Evolutionary conservation across 2,113 vertebrate genomes (phyloP), one percentile per base, ranked within the genome.

Genomic region (Anhinga rufa): DNA sequence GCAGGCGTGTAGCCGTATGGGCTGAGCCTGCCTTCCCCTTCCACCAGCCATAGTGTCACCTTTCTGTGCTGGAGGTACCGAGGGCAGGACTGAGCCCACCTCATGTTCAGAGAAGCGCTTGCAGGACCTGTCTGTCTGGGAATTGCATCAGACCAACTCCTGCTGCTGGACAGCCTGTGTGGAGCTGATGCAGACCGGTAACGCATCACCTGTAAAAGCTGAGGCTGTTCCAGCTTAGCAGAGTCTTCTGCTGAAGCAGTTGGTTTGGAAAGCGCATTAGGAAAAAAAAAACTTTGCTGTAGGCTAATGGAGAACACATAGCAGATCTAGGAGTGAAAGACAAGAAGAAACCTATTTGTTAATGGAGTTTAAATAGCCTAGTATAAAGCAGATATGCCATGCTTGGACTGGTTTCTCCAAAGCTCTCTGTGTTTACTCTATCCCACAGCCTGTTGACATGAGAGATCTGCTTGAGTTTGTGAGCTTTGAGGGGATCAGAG

Each of bases 401-500:
- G 58, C 86, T 90, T 88, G 83, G 80, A 68, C 88, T 0, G 0
- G 44, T 90, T 94, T 92, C 74, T 93, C 72, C 38, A 92, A 93
- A 82, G 82, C 77, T 84, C 92, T 92, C 64, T 89, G 42, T 90
- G 55, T 96, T 93, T 96, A 90, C 70, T 88, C 54, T 91, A 40
- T 90, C 86, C 78, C 74, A 82, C 83, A 95, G 94, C 86, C 84
- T 91, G 86, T 95, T 93, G 89, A 93, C 92, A 65, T 62, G 95
- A 92, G 84, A 89, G 84, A 92, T 94, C 91, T 91, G 66, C 78
- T 90, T 14, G 94, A 95, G 54, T 95, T 76, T 70, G 62, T 68
- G 89, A 77, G 92, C 90, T 94, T 89, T 95, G 92, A 89, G 68
- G 78, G 95, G 88, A 95, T 95, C 95, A 95, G 87, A 90, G 86